Conservation (phyloP, 2,797 vertebrate species). For the Salarias fasciatus region DNA sequence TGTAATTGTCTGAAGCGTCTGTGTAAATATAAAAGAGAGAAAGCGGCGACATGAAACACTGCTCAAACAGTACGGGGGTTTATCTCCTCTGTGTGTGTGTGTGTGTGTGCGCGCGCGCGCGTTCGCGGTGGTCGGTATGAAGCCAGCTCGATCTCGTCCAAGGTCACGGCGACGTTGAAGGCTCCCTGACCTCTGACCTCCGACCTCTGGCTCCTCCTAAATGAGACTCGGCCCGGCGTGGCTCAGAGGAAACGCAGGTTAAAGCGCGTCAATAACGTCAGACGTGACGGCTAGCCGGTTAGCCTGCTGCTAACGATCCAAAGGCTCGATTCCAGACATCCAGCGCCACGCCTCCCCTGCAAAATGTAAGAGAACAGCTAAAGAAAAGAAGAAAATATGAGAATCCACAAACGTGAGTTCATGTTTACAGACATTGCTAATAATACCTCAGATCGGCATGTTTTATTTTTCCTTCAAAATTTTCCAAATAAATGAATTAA, state of each 20-base stretch:
- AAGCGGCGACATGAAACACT: constrained; percentile 81
- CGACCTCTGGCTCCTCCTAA: constrained; percentile 75
- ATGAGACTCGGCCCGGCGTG: constrained; percentile 89
- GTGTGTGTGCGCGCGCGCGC: constrained; percentile 38
- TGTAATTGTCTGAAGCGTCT: constrained; percentile 84
- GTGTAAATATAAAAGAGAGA: constrained; percentile 82
- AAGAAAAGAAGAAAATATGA: too few species aligned
- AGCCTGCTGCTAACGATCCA: constrained; percentile 91
- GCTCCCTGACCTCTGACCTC: constrained; percentile 72
- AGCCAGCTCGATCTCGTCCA: constrained; percentile 82
- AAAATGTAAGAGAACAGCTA: too few species aligned
- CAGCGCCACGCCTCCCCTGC: too few species aligned
- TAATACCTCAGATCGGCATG: too few species aligned
- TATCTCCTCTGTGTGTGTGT: constrained; percentile 73
- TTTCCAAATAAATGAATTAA: too few species aligned
- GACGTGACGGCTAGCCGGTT: constrained; percentile 82
- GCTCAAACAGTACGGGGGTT: constrained; percentile 84
- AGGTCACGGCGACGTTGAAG: constrained; percentile 88
- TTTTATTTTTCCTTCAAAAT: too few species aligned
- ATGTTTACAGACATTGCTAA: too few species aligned
- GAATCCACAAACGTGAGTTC: too few species aligned
- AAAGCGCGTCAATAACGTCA: constrained; percentile 88
- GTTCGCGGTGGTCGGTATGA: too few species aligned
- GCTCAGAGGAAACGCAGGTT: constrained; percentile 88
- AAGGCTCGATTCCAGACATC: constrained; percentile 92